Conservation (phyloP, 2,113 vertebrate species). For the Polypterus bichir region DNA sequence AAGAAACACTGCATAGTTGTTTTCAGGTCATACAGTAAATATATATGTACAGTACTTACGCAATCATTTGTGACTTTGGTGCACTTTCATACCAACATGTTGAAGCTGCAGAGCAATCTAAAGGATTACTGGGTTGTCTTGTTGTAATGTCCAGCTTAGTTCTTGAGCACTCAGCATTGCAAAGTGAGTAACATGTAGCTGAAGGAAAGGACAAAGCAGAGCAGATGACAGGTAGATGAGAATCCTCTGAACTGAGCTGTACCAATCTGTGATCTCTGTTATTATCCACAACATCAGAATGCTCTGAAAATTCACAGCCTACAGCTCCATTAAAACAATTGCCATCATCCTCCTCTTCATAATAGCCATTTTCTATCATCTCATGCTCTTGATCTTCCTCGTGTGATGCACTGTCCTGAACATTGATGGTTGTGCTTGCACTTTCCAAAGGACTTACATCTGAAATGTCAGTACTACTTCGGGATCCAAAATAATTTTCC, state of each 20-base stretch:
- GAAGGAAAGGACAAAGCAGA: conserved; percentile 53
- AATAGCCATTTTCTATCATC: conserved; percentile 93
- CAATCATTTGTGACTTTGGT: conserved; percentile 72
- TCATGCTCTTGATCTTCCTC: conserved; percentile 70
- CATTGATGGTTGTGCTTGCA: conserved; percentile 37
- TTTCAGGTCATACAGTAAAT: too few relatives aligned
- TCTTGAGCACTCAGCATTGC: conserved; percentile 42
- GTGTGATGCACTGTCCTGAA: conserved; percentile 32
- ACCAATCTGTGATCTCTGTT: conserved; percentile 35
- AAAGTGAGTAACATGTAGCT: conserved; percentile 52
- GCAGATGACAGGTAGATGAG: conserved; percentile 34
- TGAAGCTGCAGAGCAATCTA: conserved; percentile 38
- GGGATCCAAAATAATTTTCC: conserved; percentile 89
- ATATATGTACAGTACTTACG: conserved; percentile 58
- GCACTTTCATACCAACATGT: conserved; percentile 77
- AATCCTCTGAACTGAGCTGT: conserved; percentile 33
- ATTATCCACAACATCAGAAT: conserved; percentile 25
- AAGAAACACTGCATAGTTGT: too few relatives aligned
- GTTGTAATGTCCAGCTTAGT: conserved; percentile 52
- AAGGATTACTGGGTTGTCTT: conserved; percentile 47
- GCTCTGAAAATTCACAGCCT: conserved; percentile 32
- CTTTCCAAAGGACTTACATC: conserved; percentile 61
- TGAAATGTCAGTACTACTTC: conserved; percentile 66
- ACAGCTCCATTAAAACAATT: conserved; percentile 51
- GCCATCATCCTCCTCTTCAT: conserved; percentile 69